Percentiles rank a stretch among this genome's conserved stretches.
These are phyloP conservation scores for Archegozetes longisetosus DNA, from an alignment of 1,140 invertebrate genomes.

Conservation along the genomic window DNA sequence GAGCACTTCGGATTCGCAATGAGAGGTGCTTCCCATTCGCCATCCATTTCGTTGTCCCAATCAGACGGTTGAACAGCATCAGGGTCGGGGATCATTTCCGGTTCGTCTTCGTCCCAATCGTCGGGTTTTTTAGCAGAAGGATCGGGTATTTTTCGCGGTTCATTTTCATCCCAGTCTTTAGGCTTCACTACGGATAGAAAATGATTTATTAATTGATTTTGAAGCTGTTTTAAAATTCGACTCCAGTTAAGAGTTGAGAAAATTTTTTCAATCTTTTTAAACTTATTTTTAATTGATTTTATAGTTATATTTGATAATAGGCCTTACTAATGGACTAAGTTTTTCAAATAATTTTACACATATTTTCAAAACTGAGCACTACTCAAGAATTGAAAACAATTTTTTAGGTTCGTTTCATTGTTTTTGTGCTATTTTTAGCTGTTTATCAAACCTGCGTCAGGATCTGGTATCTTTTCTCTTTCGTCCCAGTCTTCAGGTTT, in stretches of 20 bases:
- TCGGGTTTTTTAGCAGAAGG: slow-evolving; percentile 68
- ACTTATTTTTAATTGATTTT: too few relatives aligned
- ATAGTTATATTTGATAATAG: too few relatives aligned
- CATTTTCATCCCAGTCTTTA: slow-evolving; percentile 85
- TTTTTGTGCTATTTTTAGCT: too few relatives aligned
- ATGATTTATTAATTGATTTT: too few relatives aligned
- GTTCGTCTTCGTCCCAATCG: slow-evolving; percentile 88
- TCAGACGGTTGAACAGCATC: slow-evolving; percentile 72
- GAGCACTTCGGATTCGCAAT: slow-evolving; percentile 72
- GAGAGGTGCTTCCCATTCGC: slow-evolving; percentile 89
- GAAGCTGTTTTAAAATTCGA: too few relatives aligned
- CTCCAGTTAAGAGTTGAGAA: too few relatives aligned
- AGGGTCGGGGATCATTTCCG: slow-evolving; percentile 69
- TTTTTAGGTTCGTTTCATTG: too few relatives aligned
- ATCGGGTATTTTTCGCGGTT: slow-evolving; percentile 74
- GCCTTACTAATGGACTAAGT: too few relatives aligned
- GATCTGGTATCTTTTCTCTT: slow-evolving; percentile 50
- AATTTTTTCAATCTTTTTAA: too few relatives aligned
- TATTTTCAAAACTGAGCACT: too few relatives aligned
- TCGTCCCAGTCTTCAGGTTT: slow-evolving; percentile 94
- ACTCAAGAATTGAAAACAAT: too few relatives aligned
- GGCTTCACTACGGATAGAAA: slow-evolving; percentile 60
- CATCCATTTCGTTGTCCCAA: slow-evolving; percentile 97
- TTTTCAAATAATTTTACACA: too few relatives aligned
- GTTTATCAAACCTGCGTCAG: slow-evolving; percentile 13